These are phyloP conservation scores for Tolypeutes matacus DNA, from an alignment of 2,797 vertebrate genomes.

Conservation along the genomic window DNA sequence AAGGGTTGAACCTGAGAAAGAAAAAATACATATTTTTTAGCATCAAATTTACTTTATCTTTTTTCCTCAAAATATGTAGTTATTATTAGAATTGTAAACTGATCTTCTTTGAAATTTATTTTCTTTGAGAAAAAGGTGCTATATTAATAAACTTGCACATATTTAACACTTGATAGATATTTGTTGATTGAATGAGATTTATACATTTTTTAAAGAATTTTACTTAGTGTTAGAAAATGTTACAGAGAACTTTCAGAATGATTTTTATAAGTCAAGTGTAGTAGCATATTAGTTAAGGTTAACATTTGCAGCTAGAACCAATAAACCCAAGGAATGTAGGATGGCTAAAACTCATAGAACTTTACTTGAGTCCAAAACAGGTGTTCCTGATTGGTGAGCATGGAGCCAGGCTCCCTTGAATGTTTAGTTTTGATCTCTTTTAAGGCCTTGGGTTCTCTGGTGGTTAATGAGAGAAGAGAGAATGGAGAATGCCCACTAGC, in stretches of 20 bases:
- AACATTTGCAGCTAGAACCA: background rate
- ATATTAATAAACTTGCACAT: background rate
- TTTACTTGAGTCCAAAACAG: conserved; percentile 31
- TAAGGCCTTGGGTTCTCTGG: background rate
- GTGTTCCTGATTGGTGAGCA: background rate
- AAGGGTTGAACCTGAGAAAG: background rate
- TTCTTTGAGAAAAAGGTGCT: conserved; percentile 13
- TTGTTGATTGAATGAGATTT: background rate
- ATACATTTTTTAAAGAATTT: too few species aligned
- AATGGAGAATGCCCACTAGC: background rate
- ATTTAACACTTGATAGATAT: background rate
- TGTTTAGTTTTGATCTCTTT: background rate
- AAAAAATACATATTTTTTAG: background rate
- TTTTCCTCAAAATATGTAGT: background rate
- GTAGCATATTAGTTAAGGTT: background rate
- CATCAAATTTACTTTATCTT: background rate
- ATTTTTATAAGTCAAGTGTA: background rate
- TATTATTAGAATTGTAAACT: conserved; percentile 18
- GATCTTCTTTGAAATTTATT: conserved; percentile 26
- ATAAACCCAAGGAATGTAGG: background rate
- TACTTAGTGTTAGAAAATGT: background rate
- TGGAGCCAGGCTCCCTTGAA: background rate
- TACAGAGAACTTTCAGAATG: background rate
- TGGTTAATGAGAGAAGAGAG: background rate
- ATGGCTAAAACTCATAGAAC: background rate